Base-by-base conservation (phyloP, 2,888 invertebrate genomes). In the Cerceris ruficornis region DNA sequence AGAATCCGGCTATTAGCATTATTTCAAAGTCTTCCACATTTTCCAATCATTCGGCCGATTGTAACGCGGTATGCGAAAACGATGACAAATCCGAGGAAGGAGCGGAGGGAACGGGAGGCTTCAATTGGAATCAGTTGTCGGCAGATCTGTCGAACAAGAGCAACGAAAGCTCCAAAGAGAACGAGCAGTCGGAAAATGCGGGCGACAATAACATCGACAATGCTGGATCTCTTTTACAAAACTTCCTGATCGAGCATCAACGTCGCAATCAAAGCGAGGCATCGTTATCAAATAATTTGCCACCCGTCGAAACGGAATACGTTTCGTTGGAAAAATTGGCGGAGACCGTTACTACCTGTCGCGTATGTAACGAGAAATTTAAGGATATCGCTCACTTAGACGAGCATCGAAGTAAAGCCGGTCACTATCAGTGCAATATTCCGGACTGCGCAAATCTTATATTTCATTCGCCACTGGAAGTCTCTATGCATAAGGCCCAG, bases 321-420 rank as follows among this genome's bases (percentile, higher is more conserved):
- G 95, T 95, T 80, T 95, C 95, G 0, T 91, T 95, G 77, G 95
- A 95, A 75, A 94, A 94, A 42, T 91, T 95, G 81, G 95, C 95
- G 0, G 93, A 92, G 0, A 94, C 94, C 0, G 94, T 94, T 67
- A 94, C 93, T 75, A 94, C 94, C 0, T 95, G 95, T 87, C 94
- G 95, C 8, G 93, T 94, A 1, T 95, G 95, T 88, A 94, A 94
- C 81, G 94, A 94, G 43, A 93, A 94, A 75, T 95, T 94, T 88
- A 94, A 94, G 14, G 94, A 94, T 78, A 91, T 94, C 57, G 91
- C 93, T 0, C 91, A 94, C 43, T 86, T 95, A 50, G 94, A 95
- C 54, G 93, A 94, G 9, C 95, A 95, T 80, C 93, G 90, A 82
- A 92, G 93, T 64, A 92, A 93, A 84, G 94, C 93, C 6, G 95